These are phyloP conservation scores for Zapus hudsonius DNA, from an alignment of 2,113 vertebrate species.

Conservation along the genomic window DNA sequence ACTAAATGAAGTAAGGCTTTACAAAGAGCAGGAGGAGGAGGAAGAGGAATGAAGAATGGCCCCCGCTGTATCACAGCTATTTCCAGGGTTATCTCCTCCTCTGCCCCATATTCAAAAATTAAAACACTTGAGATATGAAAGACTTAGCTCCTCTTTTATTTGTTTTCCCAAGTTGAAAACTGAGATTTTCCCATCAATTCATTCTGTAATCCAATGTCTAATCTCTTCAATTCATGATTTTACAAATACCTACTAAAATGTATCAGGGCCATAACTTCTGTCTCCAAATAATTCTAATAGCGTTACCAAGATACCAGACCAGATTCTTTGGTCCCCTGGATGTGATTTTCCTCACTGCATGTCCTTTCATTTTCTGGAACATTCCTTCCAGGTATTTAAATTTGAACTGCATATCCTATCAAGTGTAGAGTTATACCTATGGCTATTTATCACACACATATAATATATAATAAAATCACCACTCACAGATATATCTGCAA, in stretches of 20 bases:
- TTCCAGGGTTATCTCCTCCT: neutral
- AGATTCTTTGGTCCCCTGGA: neutral
- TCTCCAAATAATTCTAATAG: neutral
- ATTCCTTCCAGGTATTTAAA: slow-evolving; percentile 17
- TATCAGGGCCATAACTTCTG: neutral
- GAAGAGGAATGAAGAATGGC: neutral
- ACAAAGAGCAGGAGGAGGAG: neutral
- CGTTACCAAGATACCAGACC: neutral
- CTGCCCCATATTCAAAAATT: neutral
- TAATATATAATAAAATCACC: slow-evolving; percentile 16
- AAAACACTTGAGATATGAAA: neutral
- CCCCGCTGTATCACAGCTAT: neutral
- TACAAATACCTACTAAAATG: slow-evolving; percentile 3
- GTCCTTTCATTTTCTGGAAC: neutral
- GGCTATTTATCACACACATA: neutral
- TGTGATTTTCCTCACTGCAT: neutral
- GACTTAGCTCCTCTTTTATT: neutral
- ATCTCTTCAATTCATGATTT: slow-evolving; percentile 13
- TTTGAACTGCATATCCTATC: neutral
- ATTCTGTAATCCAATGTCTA: neutral
- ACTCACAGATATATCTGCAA: neutral
- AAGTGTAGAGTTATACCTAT: neutral
- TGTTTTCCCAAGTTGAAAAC: slow-evolving; percentile 3
- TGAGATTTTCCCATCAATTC: neutral
- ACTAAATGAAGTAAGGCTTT: neutral